phyloP scores from a whole-genome alignment of 2,113 vertebrate species.

The Festucalex cinctus region DNA sequence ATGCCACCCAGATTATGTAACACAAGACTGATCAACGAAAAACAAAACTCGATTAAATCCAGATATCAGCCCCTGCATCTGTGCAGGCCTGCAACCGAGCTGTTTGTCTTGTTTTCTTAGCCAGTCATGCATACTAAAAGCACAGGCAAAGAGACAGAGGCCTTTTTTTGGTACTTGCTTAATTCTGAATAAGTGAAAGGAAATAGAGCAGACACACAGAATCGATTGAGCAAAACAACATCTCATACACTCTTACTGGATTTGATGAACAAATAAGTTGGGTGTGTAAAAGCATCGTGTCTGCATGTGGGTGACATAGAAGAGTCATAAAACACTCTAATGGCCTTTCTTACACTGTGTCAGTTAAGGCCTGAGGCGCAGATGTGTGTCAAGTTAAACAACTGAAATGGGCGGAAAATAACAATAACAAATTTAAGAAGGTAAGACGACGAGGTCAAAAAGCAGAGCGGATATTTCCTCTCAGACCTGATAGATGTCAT shows the following conservation, averaged over 20 bases:
- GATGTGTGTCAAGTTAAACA: conserved; percentile 4
- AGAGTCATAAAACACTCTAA: conserved; percentile 2
- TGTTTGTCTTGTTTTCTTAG: conserved; percentile 29
- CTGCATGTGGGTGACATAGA: background rate
- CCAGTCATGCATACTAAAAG: conserved; percentile 38
- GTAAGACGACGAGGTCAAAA: conserved; percentile 11
- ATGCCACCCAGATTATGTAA: conserved; percentile 10
- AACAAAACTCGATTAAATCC: conserved; percentile 13
- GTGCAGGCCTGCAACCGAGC: conserved; percentile 4
- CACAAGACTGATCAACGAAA: conserved; percentile 7
- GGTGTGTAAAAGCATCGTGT: background rate
- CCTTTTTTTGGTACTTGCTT: conserved; percentile 30
- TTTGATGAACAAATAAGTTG: background rate
- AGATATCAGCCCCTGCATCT: conserved; percentile 41
- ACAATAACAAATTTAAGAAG: background rate
- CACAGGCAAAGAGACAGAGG: conserved; percentile 25
- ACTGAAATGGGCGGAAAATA: background rate
- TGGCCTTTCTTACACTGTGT: conserved; percentile 13
- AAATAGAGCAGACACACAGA: conserved; percentile 30
- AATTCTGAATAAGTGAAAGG: conserved; percentile 31
- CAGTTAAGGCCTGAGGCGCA: conserved; percentile 35
- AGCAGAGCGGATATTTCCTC: conserved; percentile 34
- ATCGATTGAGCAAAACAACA: conserved; percentile 26
- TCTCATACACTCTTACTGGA: background rate
- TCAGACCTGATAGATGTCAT: conserved; percentile 45